Percentiles rank a stretch among this genome's conserved stretches.
phyloP scores from a whole-genome alignment of 2,888 invertebrate species.

The Adelphocoris suturalis region DNA sequence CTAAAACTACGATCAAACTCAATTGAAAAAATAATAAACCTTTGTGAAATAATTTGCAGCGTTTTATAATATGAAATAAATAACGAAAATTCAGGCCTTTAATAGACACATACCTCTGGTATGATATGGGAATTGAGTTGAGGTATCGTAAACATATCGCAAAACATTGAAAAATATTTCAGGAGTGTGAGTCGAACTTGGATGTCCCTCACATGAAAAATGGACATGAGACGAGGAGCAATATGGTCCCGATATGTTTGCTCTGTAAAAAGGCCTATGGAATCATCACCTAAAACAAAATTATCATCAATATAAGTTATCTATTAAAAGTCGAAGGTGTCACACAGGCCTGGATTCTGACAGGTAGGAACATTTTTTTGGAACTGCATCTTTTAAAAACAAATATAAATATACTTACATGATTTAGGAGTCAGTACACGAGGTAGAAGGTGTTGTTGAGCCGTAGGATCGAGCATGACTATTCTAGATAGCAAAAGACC shows the following conservation, averaged over 20 bases:
- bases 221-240: slow-evolving; percentile 87
- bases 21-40: no score
- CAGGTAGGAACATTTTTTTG: no score
- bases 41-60: no score
- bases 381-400: neutral
- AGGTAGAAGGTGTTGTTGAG: slow-evolving; percentile 86
- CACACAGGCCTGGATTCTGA: no score
- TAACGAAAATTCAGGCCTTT: no score
- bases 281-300: slow-evolving; percentile 68
- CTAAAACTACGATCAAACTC: no score
- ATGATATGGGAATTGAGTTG: slow-evolving; percentile 88
- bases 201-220: slow-evolving; percentile 91
- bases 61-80: no score
- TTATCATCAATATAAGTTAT: neutral
- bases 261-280: slow-evolving; percentile 82
- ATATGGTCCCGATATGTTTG: slow-evolving; percentile 86
- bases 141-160: slow-evolving; percentile 86
- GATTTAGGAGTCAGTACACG: slow-evolving; percentile 84
- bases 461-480: slow-evolving; percentile 90
- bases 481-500: slow-evolving; percentile 89
- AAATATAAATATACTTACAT: slow-evolving; percentile 45
- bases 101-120: slow-evolving; percentile 90
- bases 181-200: slow-evolving; percentile 90
- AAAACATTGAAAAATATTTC: slow-evolving; percentile 88
- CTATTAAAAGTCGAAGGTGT: no score